phyloP scores from a whole-genome alignment of 2,113 vertebrate genomes.

The Oncorhynchus masou region DNA sequence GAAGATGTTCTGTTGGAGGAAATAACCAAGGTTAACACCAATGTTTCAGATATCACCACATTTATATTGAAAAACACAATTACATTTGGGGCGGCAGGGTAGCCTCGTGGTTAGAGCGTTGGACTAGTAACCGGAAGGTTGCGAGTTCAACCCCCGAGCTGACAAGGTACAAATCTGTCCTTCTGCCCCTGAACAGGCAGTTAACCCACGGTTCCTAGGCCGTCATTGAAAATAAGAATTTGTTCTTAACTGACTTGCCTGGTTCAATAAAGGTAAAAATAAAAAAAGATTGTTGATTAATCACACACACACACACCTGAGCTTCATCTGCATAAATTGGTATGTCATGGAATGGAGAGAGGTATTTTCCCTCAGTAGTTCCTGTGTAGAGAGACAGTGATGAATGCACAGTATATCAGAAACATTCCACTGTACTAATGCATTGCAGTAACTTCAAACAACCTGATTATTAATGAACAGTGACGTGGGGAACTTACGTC shows the following conservation, averaged over 20 bases:
- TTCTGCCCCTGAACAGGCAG: no score
- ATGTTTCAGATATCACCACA: not conserved
- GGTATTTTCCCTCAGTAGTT: slow-evolving; percentile 83
- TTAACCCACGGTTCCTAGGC: no score
- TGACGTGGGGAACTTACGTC: no score
- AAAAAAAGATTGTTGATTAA: not conserved
- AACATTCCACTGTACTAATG: not conserved
- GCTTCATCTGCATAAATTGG: slow-evolving; percentile 81
- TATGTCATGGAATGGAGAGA: slow-evolving; percentile 95
- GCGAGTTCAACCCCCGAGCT: no score
- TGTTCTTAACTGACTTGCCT: no score
- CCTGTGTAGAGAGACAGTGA: slow-evolving; percentile 70
- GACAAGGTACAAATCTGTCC: no score
- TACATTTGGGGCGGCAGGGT: no score
- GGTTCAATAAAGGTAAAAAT: no score
- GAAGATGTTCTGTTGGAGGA: slow-evolving; percentile 83
- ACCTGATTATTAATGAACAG: not conserved
- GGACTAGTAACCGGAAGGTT: no score
- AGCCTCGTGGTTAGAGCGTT: no score
- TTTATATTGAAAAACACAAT: not conserved
- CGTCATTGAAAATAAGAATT: no score
- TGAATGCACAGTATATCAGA: not conserved
- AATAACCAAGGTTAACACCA: not conserved
- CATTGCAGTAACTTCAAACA: not conserved
- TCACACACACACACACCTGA: slow-evolving; percentile 72